These are phyloP conservation scores for Orientallactaga bullata DNA, from an alignment of 2,113 vertebrate genomes.

Conservation along the genomic window DNA sequence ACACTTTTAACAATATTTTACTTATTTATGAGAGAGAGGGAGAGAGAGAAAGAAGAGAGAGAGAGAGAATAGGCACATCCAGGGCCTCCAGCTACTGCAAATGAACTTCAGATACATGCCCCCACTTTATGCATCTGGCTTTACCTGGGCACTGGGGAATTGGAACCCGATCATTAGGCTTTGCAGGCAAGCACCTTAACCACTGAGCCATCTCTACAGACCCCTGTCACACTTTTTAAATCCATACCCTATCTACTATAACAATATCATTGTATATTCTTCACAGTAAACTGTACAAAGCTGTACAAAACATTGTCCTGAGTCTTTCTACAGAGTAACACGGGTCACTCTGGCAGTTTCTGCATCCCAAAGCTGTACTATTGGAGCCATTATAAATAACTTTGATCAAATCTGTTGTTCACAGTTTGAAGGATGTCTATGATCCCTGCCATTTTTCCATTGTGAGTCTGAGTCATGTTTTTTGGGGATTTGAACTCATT, in stretches of 20 bases:
- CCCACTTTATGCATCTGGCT: too few relatives aligned
- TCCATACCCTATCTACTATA: not conserved
- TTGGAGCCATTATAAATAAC: not conserved
- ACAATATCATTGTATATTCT: not conserved
- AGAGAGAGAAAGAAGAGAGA: too few relatives aligned
- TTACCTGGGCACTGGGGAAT: too few relatives aligned
- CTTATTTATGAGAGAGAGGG: too few relatives aligned
- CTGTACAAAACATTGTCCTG: not conserved
- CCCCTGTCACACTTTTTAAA: not conserved
- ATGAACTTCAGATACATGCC: too few relatives aligned
- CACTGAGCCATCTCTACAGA: too few relatives aligned
- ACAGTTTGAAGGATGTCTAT: not conserved
- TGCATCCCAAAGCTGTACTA: not conserved
- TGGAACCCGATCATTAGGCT: too few relatives aligned
- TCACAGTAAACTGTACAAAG: not conserved
- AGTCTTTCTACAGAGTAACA: not conserved
- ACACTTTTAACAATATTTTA: not conserved
- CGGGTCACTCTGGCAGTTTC: not conserved
- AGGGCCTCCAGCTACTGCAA: too few relatives aligned
- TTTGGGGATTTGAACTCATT: not conserved
- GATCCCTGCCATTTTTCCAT: not conserved
- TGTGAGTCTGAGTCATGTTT: not conserved
- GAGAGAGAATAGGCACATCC: too few relatives aligned
- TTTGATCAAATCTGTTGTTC: not conserved
- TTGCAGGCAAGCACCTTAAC: too few relatives aligned